Evolutionary conservation across 2,797 vertebrate species (phyloP).

Genomic region (Phoxinus dragarum): DNA sequence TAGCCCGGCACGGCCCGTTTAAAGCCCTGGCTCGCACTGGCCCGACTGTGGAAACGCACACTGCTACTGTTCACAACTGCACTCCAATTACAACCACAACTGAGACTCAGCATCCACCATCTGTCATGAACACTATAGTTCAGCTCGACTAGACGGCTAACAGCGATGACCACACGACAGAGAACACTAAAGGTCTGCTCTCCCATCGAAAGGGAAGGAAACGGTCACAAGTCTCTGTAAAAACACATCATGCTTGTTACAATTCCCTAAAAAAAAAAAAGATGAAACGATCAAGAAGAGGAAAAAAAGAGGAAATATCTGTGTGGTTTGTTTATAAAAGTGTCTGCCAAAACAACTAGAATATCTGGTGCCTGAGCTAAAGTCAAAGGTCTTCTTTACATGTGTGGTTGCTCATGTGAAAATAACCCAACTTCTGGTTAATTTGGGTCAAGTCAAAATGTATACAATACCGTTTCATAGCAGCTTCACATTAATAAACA

Average conservation of each 20-base stretch:
- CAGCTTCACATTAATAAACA: too few relatives aligned
- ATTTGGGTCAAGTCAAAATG: too few relatives aligned
- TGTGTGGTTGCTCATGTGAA: neutral
- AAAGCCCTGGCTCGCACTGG: too few relatives aligned
- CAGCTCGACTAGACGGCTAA: neutral
- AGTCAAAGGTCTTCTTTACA: too few relatives aligned
- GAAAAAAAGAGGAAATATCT: neutral
- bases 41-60: too few relatives aligned
- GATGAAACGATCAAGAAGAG: neutral
- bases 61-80: too few relatives aligned
- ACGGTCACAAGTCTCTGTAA: slow-evolving; percentile 66
- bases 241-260: slow-evolving; percentile 8
- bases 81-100: neutral
- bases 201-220: slow-evolving; percentile 71
- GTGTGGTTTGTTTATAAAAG: neutral
- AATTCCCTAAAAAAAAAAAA: neutral
- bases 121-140: slow-evolving; percentile 53
- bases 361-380: too few relatives aligned
- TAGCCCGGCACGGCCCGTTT: too few relatives aligned
- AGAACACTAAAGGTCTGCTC: neutral
- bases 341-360: neutral
- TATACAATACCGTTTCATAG: too few relatives aligned
- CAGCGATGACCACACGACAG: neutral
- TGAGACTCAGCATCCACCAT: slow-evolving; percentile 53
- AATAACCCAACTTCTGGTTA: too few relatives aligned